Percentiles rank a stretch among this genome's conserved stretches.
These are phyloP conservation scores for Clistopyga incitator DNA, from an alignment of 2,888 invertebrate species.

Conservation along the genomic window DNA sequence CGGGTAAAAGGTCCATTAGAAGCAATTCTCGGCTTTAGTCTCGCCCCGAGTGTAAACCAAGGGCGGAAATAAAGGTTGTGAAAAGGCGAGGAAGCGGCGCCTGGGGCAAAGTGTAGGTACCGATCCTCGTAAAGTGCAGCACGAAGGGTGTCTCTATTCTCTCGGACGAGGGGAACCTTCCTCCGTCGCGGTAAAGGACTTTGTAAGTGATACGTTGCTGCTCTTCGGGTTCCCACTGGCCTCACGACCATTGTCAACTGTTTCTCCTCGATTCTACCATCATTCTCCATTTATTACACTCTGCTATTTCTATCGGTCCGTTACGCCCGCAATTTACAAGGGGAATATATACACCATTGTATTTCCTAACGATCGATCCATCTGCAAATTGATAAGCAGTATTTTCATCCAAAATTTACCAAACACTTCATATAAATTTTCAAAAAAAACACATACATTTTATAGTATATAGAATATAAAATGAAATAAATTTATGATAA, in stretches of 20 bases:
- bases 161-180: background rate
- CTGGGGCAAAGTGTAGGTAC: conserved; percentile 4
- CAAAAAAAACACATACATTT: no score
- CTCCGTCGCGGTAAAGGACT: background rate
- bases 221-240: background rate
- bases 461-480: no score
- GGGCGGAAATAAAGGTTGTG: background rate
- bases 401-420: no score
- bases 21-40: background rate
- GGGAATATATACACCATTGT: conserved; percentile 59
- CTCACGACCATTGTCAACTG: background rate
- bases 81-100: conserved; percentile 13
- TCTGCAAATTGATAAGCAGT: no score
- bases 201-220: conserved; percentile 3
- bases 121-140: background rate
- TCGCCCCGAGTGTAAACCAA: background rate
- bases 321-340: conserved; percentile 68
- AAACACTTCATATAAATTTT: no score
- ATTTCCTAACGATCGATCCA: no score
- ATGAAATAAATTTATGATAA: no score
- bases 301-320: conserved; percentile 28
- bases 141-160: background rate
- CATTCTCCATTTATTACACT: background rate
- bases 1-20: background rate
- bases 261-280: background rate